Base-by-base conservation (phyloP, 2,888 invertebrate species). In the Volucella inanis region DNA sequence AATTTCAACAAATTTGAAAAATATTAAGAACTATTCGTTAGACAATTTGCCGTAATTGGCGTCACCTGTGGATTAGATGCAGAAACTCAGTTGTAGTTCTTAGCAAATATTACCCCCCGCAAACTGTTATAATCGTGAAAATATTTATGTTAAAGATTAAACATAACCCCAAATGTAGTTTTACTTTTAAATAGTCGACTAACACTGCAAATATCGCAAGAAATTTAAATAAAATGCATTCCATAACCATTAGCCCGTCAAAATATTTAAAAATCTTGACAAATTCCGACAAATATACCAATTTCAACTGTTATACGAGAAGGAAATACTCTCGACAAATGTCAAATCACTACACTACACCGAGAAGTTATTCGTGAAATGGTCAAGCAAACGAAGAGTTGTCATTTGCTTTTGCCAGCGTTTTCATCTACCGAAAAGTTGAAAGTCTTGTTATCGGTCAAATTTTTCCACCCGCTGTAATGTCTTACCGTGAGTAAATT, bases 351-450 rank as follows among this genome's bases (percentile, higher is more conserved):
- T 41, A 54, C 22, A 67, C 59, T 62, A 18, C 15, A 64, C 31
- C 9, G 50, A 68, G 70, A 52, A 38, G 67, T 85, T 80, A 80
- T 57, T 85, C 81, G 76, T 81, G 85, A 85, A 77, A 85, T 85
- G 81, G 79, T 80, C 68, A 85, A 85, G 65, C 80, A 55, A 81
- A 81, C 57, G 67, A 72, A 76, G 68, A 81, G 76, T 76, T 85
- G 85, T 85, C 81, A 81, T 72, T 57, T 71, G 55, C 64, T 43
- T 84, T 70, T 52, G 38, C 75, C 70, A 75, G 65, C 61, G 59
- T 41, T 72, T 81, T 68, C 77, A 52, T 50, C 45, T 50, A 47
- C 62, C 41, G 41, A 85, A 55, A 8, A 52, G 62, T 72, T 14
- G 18, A 65, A 57, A 65, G 49, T 54, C 54, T 55, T 9, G 61